phyloP scores from a whole-genome alignment of 2,888 invertebrate species.

The Imbricaverruca yamaguchii region DNA sequence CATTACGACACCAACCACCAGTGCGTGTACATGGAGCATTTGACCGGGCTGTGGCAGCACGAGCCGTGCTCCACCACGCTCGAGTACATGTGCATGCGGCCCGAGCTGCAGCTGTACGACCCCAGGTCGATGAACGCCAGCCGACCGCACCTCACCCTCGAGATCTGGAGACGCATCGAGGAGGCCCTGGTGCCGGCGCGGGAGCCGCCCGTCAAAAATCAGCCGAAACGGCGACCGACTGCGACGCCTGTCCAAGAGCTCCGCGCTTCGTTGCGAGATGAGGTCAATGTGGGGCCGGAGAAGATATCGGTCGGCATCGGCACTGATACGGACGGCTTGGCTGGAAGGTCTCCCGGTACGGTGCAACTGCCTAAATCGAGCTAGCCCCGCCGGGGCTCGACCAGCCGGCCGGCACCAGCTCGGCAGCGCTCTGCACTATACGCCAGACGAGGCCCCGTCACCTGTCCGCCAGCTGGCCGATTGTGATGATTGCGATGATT shows the following conservation, averaged over 20 bases:
- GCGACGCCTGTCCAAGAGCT: background rate
- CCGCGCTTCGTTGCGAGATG: background rate
- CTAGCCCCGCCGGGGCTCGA: too few species aligned
- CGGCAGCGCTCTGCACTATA: too few species aligned
- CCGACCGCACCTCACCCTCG: background rate
- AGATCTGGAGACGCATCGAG: conserved; percentile 5
- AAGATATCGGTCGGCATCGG: background rate
- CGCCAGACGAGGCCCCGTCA: too few species aligned
- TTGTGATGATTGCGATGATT: too few species aligned
- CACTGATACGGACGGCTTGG: background rate
- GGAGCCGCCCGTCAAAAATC: background rate
- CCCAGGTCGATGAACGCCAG: background rate
- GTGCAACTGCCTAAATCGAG: too few species aligned
- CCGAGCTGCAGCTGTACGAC: conserved; percentile 10
- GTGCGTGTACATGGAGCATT: background rate
- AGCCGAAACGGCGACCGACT: too few species aligned
- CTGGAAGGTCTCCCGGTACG: too few species aligned
- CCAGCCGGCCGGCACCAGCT: too few species aligned
- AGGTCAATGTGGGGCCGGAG: background rate
- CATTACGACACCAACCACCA: background rate
- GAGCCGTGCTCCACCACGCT: background rate
- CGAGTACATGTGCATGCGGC: conserved; percentile 1
- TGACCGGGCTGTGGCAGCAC: background rate
- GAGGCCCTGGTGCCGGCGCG: conserved; percentile 14
- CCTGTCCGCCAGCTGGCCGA: too few species aligned